Conservation (phyloP, 2,797 vertebrate genomes). For the Gallinago solitaria region DNA sequence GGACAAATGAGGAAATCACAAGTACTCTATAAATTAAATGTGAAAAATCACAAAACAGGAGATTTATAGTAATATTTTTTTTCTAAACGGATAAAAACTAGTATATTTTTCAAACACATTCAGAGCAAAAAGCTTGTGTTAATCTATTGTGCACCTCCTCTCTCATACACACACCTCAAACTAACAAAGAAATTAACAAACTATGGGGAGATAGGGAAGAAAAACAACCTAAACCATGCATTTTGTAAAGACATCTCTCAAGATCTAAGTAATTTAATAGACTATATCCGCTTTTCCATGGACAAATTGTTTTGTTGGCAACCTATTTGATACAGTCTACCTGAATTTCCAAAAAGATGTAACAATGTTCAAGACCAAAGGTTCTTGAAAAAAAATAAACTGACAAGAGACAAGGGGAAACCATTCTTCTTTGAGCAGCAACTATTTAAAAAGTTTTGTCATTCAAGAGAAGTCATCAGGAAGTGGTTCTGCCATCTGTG, state of each 20-base stretch:
- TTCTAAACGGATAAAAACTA: background rate
- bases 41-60: background rate
- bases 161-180: background rate
- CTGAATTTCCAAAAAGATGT: background rate
- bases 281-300: background rate
- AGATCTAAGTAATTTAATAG: background rate
- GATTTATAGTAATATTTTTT: background rate
- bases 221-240: background rate
- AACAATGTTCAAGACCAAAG: background rate
- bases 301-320: background rate
- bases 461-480: background rate
- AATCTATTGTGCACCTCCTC: background rate
- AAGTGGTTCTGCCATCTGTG: background rate
- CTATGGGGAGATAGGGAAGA: background rate
- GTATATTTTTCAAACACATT: background rate
- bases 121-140: background rate
- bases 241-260: background rate
- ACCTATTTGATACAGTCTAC: background rate
- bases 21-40: background rate
- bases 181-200: background rate
- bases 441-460: background rate
- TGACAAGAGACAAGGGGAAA: background rate
- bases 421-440: background rate
- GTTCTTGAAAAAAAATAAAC: background rate
- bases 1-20: background rate